phyloP scores from a whole-genome alignment of 2,888 invertebrate species.

The Antheraea yamamai region DNA sequence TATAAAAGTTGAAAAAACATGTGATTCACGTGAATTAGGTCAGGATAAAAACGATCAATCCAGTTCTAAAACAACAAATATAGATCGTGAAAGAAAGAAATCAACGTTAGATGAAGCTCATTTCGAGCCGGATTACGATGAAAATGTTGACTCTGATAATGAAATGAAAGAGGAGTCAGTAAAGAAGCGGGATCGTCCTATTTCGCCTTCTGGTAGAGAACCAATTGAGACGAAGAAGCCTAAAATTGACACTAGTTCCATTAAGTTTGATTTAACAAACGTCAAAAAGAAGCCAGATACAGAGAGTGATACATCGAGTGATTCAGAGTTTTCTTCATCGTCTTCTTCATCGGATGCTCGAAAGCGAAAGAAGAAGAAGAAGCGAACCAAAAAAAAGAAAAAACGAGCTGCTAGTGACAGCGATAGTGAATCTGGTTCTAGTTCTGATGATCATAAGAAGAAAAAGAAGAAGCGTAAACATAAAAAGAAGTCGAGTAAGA shows the following conservation, averaged over 20 bases:
- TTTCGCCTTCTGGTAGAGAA: conserved; percentile 48
- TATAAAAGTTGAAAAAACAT: conserved; percentile 52
- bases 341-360: conserved; percentile 79
- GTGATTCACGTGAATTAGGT: conserved; percentile 33
- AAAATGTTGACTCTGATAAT: conserved; percentile 82
- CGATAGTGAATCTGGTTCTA: conserved; percentile 84
- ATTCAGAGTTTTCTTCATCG: conserved; percentile 76
- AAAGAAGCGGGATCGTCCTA: conserved; percentile 69
- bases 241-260: conserved; percentile 69
- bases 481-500: conserved; percentile 86
- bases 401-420: conserved; percentile 84
- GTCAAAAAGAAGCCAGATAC: conserved; percentile 76
- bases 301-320: conserved; percentile 70
- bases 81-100: conserved; percentile 83
- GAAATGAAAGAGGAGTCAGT: conserved; percentile 81
- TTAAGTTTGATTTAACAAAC: conserved; percentile 74
- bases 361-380: conserved; percentile 85
- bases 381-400: conserved; percentile 83
- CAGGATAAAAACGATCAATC: conserved; percentile 48
- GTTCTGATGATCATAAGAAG: conserved; percentile 85
- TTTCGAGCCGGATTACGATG: conserved; percentile 89
- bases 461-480: conserved; percentile 87
- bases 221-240: conserved; percentile 57
- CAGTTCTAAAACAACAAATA: conserved; percentile 35
- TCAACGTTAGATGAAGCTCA: conserved; percentile 87